Base-by-base conservation (phyloP, 2,888 invertebrate species). In the Ceramica pisi region DNA sequence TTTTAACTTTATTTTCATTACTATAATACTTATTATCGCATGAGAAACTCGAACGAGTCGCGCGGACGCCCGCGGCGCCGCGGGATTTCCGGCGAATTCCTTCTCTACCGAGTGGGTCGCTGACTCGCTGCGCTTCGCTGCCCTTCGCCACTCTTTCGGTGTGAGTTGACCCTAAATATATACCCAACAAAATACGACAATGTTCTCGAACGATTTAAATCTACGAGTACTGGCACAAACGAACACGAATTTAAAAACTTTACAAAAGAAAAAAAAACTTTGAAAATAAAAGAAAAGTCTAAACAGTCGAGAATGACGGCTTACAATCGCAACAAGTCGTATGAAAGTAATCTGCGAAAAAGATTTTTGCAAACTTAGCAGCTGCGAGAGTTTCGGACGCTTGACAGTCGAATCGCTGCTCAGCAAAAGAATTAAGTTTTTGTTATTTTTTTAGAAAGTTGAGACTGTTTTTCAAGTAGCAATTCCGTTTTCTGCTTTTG, bases 331-430 rank as follows among this genome's bases (percentile, higher is more conserved):
- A 71, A 68, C 59, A 82, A 82, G 64, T 82, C 83, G 74, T 74
- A 79, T 79, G 80, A 80, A 80, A 80, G 80, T 80, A 80, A 80
- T 80, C 83, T 82, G 62, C 31, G 51, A 78, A 67, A 81, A 78
- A 69, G 63, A 82, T 72, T 46, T 81, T 67, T 41, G 59, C 57
- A 2, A 78, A 78, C 78, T 81, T 77, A 73, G 64, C 74, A 73
- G 79, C 64, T 70, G 57, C 23, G 51, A 78, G 82, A 80, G 31
- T 78, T 78, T 61, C 21, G 26, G 64, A 61, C 56, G 19, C 61
- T 78, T 82, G 67, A 68, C 78, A 81, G 61, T 62, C 67, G 38
- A 78, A 76, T 63, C 51, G 62, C 46, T 70, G 55, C 48, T 53
- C 53, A 53, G 53, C 16, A 62, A 71, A 67, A 57, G 21, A 77